Evolutionary conservation across 2,113 vertebrate genomes (phyloP), one percentile per base, ranked within the genome.

Genomic region (Poeciliopsis turrubarensis): DNA sequence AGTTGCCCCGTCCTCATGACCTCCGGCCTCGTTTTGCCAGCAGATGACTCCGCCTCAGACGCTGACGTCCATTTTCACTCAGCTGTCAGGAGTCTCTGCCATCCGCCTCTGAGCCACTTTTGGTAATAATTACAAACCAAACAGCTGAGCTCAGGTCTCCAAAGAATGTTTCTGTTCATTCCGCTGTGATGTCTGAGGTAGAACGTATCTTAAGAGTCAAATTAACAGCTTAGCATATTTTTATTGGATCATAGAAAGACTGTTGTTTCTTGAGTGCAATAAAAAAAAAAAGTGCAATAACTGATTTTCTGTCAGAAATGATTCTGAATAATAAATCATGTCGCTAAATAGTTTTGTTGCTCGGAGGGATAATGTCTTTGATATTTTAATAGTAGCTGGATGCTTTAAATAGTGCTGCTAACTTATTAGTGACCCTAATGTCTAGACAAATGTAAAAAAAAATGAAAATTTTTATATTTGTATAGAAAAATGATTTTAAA

Each of bases 261-360:
- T 90, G 88, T 91, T 93, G 89, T 93, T 93, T 92, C 78, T 91
- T 88, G 86, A 93, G 91, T 93, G 93, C 91, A 95, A 95, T 95
- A 93, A 95, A 93, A 41, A 39, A 41, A 39, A 93, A 79, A 67
- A 89, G 92, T 94, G 92, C 92, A 89, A 91, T 88, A 89, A 91
- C 68, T 75, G 60, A 74, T 37, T 79, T 62, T 81, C 47, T 80
- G 37, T 64, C 19, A 47, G 68, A 34, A 47, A 5, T n/a, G 44
- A 62, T 22, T 3, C 19, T 30, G 41, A 70, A 25, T 60, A 6
- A 57, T 25, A 54, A 54, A 54, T 22, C 1, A 47, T 19, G 5
- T 19, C 15, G 19, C 15, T 17, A 47, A 17, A 19, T 47, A 19
- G 17, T 41, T 37, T 37, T 12, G 34, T 37, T 37, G 34, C 34